Percentiles rank a stretch among this genome's conserved stretches.
phyloP scores from a whole-genome alignment of 2,888 invertebrate genomes.

The Drosophila prolongata region DNA sequence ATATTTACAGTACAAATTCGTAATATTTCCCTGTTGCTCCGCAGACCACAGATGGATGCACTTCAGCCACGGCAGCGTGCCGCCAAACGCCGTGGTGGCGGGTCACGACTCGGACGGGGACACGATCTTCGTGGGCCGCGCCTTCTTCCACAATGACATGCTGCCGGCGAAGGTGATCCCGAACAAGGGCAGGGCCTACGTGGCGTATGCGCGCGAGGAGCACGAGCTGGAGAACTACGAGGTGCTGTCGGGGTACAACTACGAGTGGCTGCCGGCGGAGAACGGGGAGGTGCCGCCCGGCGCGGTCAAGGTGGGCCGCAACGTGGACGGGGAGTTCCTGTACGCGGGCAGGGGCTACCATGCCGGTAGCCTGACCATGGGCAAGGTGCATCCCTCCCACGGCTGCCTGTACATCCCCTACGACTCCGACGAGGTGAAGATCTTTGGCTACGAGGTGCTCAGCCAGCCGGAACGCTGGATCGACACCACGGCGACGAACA shows the following conservation, averaged over 20 bases:
- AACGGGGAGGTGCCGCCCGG: constrained; percentile 88
- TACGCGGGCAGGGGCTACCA: constrained; percentile 89
- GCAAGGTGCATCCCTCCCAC: constrained; percentile 88
- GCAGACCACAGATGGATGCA: constrained; percentile 84
- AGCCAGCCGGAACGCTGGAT: constrained; percentile 73
- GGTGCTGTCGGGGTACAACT: constrained; percentile 87
- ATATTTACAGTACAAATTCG: too few relatives aligned
- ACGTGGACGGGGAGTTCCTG: constrained; percentile 88
- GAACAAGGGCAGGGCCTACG: constrained; percentile 87
- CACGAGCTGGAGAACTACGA: constrained; percentile 88
- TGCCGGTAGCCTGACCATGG: constrained; percentile 88
- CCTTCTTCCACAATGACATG: constrained; percentile 87
- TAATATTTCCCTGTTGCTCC: background rate
- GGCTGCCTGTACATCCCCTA: constrained; percentile 85
- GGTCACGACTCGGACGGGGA: constrained; percentile 90
- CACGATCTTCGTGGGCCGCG: constrained; percentile 90
- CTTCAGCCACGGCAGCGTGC: constrained; percentile 75
- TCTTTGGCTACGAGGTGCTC: constrained; percentile 85
- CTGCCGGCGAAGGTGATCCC: constrained; percentile 88
- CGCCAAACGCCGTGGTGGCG: constrained; percentile 85
- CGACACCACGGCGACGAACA: constrained; percentile 57
- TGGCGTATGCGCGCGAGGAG: constrained; percentile 88
- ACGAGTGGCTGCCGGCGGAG: constrained; percentile 88
- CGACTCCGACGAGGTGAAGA: constrained; percentile 83
- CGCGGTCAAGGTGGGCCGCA: constrained; percentile 88